These are phyloP conservation scores for Taphrorychus bicolor DNA, from an alignment of 2,888 invertebrate species.

Conservation along the genomic window DNA sequence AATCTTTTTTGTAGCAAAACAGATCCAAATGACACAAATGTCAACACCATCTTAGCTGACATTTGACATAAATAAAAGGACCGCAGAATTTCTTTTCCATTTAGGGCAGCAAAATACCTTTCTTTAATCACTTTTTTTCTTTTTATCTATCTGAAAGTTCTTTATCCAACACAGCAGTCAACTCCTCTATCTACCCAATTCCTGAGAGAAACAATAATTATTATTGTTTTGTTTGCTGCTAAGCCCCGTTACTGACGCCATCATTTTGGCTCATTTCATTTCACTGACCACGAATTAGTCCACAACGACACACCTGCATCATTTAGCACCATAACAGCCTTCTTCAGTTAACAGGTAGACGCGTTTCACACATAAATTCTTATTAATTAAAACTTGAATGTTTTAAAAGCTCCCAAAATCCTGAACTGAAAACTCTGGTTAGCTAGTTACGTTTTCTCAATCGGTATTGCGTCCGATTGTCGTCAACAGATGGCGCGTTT, in stretches of 20 bases:
- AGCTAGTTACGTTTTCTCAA: conserved; percentile 52
- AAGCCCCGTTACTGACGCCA: conserved; percentile 51
- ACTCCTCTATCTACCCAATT: conserved; percentile 41
- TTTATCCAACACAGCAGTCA: neutral
- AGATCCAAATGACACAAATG: conserved; percentile 58
- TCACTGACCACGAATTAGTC: conserved; percentile 44
- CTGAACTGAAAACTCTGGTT: conserved; percentile 61
- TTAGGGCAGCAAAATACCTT: conserved; percentile 16
- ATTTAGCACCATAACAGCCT: conserved; percentile 35
- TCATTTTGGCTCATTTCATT: conserved; percentile 45
- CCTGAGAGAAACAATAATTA: too few species aligned
- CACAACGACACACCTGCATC: conserved; percentile 38
- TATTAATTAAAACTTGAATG: conserved; percentile 59
- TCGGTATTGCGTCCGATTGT: conserved; percentile 22
- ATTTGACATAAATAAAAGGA: conserved; percentile 50
- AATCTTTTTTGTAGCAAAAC: conserved; percentile 52
- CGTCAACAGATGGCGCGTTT: conserved; percentile 26
- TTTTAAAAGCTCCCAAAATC: conserved; percentile 59
- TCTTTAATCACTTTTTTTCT: conserved; percentile 5
- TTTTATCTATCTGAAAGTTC: neutral
- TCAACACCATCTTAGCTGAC: conserved; percentile 50
- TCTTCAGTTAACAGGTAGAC: conserved; percentile 50
- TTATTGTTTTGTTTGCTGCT: conserved; percentile 41
- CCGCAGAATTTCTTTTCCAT: conserved; percentile 27
- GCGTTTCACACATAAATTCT: conserved; percentile 47